Conservation (phyloP, 1,140 invertebrate genomes). For the Drosophila chauvacae region DNA sequence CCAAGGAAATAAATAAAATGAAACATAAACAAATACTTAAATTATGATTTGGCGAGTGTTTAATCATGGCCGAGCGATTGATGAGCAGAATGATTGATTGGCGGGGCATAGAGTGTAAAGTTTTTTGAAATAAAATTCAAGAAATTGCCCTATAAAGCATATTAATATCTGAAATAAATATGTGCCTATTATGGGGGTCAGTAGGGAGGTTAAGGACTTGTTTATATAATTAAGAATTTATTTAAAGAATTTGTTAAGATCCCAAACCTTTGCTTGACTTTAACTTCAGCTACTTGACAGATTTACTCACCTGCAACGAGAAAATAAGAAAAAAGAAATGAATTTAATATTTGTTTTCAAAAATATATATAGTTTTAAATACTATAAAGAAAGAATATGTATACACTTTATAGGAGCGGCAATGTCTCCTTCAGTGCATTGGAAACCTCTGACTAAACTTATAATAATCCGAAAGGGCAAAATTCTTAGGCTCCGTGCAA, state of each 20-base stretch:
- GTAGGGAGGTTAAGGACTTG: too few species aligned
- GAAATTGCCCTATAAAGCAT: not conserved
- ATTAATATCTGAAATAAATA: not conserved
- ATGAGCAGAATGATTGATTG: slow-evolving; percentile 43
- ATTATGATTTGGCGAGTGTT: slow-evolving; percentile 22
- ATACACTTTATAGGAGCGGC: too few species aligned
- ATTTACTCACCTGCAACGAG: slow-evolving; percentile 70
- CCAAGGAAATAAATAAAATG: not conserved
- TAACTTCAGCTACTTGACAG: not conserved
- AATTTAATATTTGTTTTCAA: not conserved
- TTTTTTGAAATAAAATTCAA: not conserved
- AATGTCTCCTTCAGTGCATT: too few species aligned
- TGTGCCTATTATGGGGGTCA: not conserved
- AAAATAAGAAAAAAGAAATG: slow-evolving; percentile 6
- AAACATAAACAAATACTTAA: not conserved
- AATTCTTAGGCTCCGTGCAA: too few species aligned
- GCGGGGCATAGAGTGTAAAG: not conserved
- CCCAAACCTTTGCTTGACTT: slow-evolving; percentile 45
- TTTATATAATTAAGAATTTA: not conserved
- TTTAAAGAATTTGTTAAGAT: not conserved
- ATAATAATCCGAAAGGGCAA: too few species aligned
- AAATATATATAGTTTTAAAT: not conserved
- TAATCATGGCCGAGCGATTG: slow-evolving; percentile 19
- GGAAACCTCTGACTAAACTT: too few species aligned
- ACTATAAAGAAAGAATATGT: not conserved